Evolutionary conservation across 2,888 invertebrate genomes (phyloP).

Genomic region (Cephus nigrinus): DNA sequence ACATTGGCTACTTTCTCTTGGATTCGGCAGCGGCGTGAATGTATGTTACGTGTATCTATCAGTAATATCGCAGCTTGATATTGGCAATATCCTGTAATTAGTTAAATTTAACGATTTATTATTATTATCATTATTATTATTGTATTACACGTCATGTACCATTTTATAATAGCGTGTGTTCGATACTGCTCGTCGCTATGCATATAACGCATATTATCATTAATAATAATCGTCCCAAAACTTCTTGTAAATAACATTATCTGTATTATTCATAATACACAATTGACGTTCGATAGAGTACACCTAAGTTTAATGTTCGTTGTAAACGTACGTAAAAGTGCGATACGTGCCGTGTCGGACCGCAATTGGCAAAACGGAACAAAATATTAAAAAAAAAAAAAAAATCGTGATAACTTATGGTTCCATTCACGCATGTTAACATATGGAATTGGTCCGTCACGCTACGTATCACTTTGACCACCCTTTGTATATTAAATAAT

Average conservation of each 20-base stretch:
- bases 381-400: too few species aligned
- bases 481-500: background rate
- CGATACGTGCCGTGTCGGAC: too few species aligned
- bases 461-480: background rate
- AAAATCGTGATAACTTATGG: too few species aligned
- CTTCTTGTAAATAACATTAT: slow-evolving; percentile 46
- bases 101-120: slow-evolving; percentile 30
- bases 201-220: too few species aligned
- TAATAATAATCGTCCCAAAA: too few species aligned
- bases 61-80: slow-evolving; percentile 15
- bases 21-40: background rate
- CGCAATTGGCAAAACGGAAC: too few species aligned
- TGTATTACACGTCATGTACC: background rate
- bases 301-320: too few species aligned
- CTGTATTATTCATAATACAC: slow-evolving; percentile 22
- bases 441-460: background rate
- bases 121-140: slow-evolving; percentile 35
- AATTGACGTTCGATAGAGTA: slow-evolving; percentile 7
- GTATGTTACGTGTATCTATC: slow-evolving; percentile 3
- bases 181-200: too few species aligned
- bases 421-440: too few species aligned
- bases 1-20: background rate
- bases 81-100: slow-evolving; percentile 41
- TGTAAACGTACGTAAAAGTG: too few species aligned
- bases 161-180: too few species aligned